Base-by-base conservation (phyloP, 2,797 vertebrate species). In the Odontamblyopus rebecca region DNA sequence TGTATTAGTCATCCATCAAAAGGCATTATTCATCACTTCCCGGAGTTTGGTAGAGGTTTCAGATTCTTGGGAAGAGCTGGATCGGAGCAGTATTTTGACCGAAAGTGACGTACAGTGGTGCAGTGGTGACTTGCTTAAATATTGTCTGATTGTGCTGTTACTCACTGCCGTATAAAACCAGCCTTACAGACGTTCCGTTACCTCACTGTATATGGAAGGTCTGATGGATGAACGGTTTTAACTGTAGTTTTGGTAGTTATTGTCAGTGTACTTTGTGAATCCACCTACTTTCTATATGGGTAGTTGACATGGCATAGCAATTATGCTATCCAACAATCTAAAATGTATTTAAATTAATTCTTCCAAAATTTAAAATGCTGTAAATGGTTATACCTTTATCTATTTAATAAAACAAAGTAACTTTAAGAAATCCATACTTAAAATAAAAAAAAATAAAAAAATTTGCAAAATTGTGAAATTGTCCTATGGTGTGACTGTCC, bases 71-170 rank as follows among this genome's bases (percentile, higher is more conserved):
- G 48, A 48, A 75, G 70, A 50, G 35, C 44, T 48, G 44, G 44
- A 15, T 48, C 44, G 3, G 44, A 48, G 44, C 29, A 8, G 56
- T 73, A 60, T 62, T 84, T 50, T 74, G 64, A 76, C 67, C 81
- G 73, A 71, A 70, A 69, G 79, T 85, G 83, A 83, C 67, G 74
- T 81, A 38, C 9, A 83, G 72, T 81, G 76, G 72, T 87, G 89
- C 84, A 88, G 80, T 81, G 80, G 56, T 77, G 70, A 80, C 82
- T 79, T 77, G 59, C 68, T 83, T 66, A 77, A 70, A 79, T 70
- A 70, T 66, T 84, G 62, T 72, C 50, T 80, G 67, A 69, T 71
- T 73, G 76, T 71, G 54, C 75, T 82, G 41, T 65, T 41, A 67
- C 19, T 12, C 18, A 76, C 70, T 76, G 67, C 79, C 74, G 68